phyloP scores from a whole-genome alignment of 2,113 vertebrate genomes.

The Hemiscyllium ocellatum region DNA sequence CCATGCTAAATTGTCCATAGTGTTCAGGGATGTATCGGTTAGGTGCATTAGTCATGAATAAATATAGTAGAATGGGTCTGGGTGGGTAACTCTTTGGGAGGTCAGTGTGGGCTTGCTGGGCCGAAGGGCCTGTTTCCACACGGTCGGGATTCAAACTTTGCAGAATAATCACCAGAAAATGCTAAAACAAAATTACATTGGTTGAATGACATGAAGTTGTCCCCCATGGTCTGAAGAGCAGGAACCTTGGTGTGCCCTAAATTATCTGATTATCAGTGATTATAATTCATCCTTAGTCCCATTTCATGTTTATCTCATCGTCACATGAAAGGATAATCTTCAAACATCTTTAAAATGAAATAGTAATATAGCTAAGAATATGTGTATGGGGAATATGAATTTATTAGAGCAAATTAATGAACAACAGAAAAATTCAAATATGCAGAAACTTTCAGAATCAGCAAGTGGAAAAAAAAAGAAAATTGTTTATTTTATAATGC shows the following conservation, averaged over 20 bases:
- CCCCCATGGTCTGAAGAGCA: not conserved
- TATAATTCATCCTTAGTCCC: not conserved
- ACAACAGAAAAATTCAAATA: not conserved
- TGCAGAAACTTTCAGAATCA: not conserved
- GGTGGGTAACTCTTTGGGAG: too few species aligned
- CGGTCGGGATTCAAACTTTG: not conserved
- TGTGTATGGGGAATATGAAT: too few species aligned
- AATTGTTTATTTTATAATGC: not conserved
- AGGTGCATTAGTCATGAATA: too few species aligned
- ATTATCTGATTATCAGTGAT: not conserved
- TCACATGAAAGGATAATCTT: not conserved
- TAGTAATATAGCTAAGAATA: not conserved
- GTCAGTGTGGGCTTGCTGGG: too few species aligned
- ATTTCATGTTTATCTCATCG: not conserved
- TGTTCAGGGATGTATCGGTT: too few species aligned
- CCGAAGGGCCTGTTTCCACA: too few species aligned
- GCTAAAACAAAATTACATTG: not conserved
- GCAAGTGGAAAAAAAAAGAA: not conserved
- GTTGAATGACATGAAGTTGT: not conserved
- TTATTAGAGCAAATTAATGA: not conserved
- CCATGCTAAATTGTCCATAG: too few species aligned
- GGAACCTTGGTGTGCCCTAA: not conserved
- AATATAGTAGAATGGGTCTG: too few species aligned
- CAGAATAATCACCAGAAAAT: not conserved
- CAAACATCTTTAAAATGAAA: not conserved